These are phyloP conservation scores for Dinoponera quadriceps DNA, from an alignment of 1,140 invertebrate species.

Conservation along the genomic window DNA sequence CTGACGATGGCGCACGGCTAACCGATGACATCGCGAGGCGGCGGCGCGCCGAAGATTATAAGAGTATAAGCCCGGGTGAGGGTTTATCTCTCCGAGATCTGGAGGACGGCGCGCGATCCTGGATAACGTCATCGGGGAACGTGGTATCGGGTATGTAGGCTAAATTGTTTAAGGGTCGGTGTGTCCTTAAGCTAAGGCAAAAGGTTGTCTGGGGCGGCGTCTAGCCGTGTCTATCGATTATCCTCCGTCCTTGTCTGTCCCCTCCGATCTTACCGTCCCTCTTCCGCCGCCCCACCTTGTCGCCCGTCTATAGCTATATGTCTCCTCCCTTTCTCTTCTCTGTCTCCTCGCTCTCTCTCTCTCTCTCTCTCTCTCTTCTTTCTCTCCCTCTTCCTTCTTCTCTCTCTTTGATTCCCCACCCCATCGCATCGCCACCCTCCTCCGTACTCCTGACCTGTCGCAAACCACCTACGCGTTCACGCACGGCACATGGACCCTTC, in stretches of 20 bases:
- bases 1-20: background rate
- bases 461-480: constrained; percentile 81
- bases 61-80: background rate
- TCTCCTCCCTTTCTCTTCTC: constrained; percentile 26
- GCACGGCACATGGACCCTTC: constrained; percentile 61
- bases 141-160: constrained; percentile 62
- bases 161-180: constrained; percentile 82
- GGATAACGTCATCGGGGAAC: constrained; percentile 17
- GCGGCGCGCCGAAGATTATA: background rate
- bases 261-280: constrained; percentile 73
- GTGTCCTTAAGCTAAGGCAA: constrained; percentile 83
- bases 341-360: constrained; percentile 42
- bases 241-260: constrained; percentile 79
- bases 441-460: constrained; percentile 82
- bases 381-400: constrained; percentile 1
- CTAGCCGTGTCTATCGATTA: constrained; percentile 86
- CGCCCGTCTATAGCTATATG: constrained; percentile 32
- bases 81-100: constrained; percentile 31
- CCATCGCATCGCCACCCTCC: constrained; percentile 34
- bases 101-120: background rate
- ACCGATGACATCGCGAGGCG: background rate
- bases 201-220: constrained; percentile 86
- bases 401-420: constrained; percentile 30
- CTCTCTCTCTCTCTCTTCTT: constrained; percentile 26
- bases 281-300: constrained; percentile 45